Evolutionary conservation across 2,113 vertebrate species (phyloP).

Genomic region (Pelobates fuscus): DNA sequence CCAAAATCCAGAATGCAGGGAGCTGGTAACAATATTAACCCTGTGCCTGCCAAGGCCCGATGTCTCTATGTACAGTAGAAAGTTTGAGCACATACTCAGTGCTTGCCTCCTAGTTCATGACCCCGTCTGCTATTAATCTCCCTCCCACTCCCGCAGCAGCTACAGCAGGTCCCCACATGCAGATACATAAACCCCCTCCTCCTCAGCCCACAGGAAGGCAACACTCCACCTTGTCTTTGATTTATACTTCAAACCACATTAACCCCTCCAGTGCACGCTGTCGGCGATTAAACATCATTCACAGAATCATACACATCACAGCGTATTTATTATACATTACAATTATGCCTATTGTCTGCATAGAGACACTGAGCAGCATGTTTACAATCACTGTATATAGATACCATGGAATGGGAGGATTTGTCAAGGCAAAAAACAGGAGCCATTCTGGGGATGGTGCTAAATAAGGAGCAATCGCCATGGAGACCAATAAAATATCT

Average conservation of each 20-base stretch:
- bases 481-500: too few species aligned
- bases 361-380: too few species aligned
- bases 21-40: background rate
- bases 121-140: constrained; percentile 38
- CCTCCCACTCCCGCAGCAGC: constrained; percentile 10
- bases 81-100: constrained; percentile 10
- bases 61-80: too few species aligned
- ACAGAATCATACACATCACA: too few species aligned
- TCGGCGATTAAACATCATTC: too few species aligned
- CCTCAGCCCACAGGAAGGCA: constrained; percentile 12
- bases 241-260: constrained; percentile 25
- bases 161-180: constrained; percentile 45
- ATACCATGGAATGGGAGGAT: too few species aligned
- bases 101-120: constrained; percentile 40
- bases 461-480: too few species aligned
- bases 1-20: background rate
- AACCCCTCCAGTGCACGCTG: constrained; percentile 9
- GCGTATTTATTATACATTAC: too few species aligned
- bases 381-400: too few species aligned
- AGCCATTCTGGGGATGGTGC: too few species aligned
- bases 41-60: background rate
- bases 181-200: constrained; percentile 19
- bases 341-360: too few species aligned
- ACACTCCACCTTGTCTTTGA: constrained; percentile 29
- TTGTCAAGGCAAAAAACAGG: too few species aligned